Conservation (phyloP, 2,888 invertebrate genomes). For the Acrobasis consociella region DNA sequence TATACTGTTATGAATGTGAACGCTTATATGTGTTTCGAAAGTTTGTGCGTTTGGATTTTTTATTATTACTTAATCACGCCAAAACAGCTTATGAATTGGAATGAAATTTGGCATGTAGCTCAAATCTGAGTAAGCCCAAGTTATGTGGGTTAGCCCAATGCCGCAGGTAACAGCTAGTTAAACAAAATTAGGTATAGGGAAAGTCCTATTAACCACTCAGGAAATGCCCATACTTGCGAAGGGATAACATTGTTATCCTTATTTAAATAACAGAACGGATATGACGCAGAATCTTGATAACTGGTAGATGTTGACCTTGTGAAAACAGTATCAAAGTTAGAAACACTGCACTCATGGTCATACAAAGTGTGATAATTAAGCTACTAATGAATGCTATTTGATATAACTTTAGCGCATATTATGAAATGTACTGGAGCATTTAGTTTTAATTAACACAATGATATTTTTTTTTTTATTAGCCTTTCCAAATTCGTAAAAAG, state of each 20-base stretch:
- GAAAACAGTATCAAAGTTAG: constrained; percentile 43
- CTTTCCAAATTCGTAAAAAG: no score
- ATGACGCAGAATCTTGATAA: constrained; percentile 44
- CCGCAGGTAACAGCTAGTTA: no score
- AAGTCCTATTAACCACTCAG: not conserved
- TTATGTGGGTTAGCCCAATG: no score
- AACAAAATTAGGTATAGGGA: no score
- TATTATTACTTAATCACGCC: no score
- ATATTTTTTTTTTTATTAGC: not conserved
- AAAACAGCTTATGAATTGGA: no score
- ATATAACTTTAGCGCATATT: constrained; percentile 46
- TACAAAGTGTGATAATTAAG: constrained; percentile 65
- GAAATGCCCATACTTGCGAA: not conserved
- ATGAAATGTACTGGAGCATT: constrained; percentile 35
- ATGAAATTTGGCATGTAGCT: no score
- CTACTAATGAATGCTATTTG: constrained; percentile 56
- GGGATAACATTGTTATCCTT: not conserved
- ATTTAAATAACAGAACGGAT: constrained; percentile 30
- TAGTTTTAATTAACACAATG: constrained; percentile 23
- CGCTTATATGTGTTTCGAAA: no score
- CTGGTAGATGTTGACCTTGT: constrained; percentile 45
- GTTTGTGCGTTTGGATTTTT: no score
- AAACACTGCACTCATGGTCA: constrained; percentile 49
- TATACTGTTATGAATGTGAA: no score
- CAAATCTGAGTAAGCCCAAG: no score